Base-by-base conservation (phyloP, 1,140 invertebrate genomes). In the Acromyrmex echinatior region DNA sequence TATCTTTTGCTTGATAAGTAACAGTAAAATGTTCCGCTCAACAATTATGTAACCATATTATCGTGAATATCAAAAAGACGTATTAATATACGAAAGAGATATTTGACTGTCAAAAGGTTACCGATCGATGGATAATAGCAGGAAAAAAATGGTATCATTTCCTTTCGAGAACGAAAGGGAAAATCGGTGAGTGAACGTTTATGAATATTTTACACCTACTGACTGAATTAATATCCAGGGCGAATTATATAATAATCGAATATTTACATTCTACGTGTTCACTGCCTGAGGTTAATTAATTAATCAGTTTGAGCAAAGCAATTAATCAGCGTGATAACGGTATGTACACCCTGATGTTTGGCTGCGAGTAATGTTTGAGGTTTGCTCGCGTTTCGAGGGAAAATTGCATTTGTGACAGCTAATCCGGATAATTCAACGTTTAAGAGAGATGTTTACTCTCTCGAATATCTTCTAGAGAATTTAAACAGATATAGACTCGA, bases 241-340 rank as follows among this genome's bases (percentile, higher is more conserved):
- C 73, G 86, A 86, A 88, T 91, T 91, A 91, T 91, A 91, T 85
- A 91, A 91, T 91, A 90, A 91, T 87, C 86, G 89, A 87, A 88
- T 90, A 89, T 91, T 91, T 89, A 88, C 80, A 58, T 77, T 81
- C 14, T 31, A 81, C 77, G 12, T 39, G 53, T 31, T 62, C 35
- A 12, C n/a, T 45, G 65, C 39, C 21, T 70, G 39, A 25, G 39
- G 66, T 70, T 70, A 70, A 39, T 70, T 70, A 70, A 70, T 70
- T 70, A 70, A 70, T 70, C 66, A 70, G 39, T 2, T 9, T 70
- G 39, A 70, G 66, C 39, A 70, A 70, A 70, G 39, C 66, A 51
- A 63, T 86, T 87, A 58, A 85, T 79, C 82, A 73, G 63, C 45
- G 71, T 53, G 86, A 78, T 76, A 63, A 71, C 21, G 77, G 45